These are phyloP conservation scores for zebrafish (Danio rerio) DNA, from an alignment of 2,113 vertebrate species.

Conservation along the genomic window GRCz12tu NC_133178.1:64293001-64293500, in stretches of 20 bases:
- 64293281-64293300: conserved; percentile 31
- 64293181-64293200: not conserved
- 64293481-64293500: not conserved
- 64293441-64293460: not conserved
- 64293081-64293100: too few species aligned
- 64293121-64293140: too few species aligned
- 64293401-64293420: not conserved
- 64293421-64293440: not conserved
- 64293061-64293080: too few species aligned
- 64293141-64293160: too few species aligned
- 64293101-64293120: too few species aligned
- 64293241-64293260: conserved; percentile 35
- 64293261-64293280: conserved; percentile 49
- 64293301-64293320: conserved; percentile 20
- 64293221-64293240: not conserved
- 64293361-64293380: not conserved
- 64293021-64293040: too few species aligned
- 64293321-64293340: conserved; percentile 22
- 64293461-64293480: conserved; percentile 6
- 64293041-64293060: too few species aligned
- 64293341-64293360: conserved; percentile 21
- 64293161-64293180: too few species aligned
- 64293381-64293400: not conserved
- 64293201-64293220: conserved; percentile 28
- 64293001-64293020: too few species aligned